A percentile compares a stretch with the other conserved stretches of the same genome.
These are phyloP conservation scores for Parthenolecanium corni DNA, from an alignment of 2,888 invertebrate species.

Conservation along the genomic window DNA sequence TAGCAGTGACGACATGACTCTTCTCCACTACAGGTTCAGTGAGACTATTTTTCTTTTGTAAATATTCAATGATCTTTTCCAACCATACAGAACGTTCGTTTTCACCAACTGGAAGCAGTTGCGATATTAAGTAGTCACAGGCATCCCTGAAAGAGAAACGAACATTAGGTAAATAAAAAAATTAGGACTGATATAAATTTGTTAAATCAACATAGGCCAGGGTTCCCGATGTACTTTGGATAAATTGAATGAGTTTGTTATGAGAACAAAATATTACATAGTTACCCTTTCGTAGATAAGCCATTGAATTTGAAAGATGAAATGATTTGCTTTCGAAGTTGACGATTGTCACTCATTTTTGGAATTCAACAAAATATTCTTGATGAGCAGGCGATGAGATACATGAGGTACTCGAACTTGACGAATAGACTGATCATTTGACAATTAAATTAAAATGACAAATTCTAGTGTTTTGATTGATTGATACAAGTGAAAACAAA, in stretches of 20 bases:
- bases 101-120: slow-evolving; percentile 49
- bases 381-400: no score
- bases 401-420: no score
- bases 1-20: slow-evolving; percentile 59
- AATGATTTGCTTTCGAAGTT: slow-evolving; percentile 33
- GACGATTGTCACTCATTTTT: slow-evolving; percentile 29
- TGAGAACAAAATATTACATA: neutral
- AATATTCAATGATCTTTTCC: slow-evolving; percentile 61
- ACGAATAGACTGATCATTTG: no score
- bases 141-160: slow-evolving; percentile 49
- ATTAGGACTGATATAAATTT: no score
- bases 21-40: slow-evolving; percentile 59
- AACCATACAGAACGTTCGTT: slow-evolving; percentile 56
- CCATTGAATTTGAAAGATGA: slow-evolving; percentile 60
- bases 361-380: no score
- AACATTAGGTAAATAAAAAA: neutral
- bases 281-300: slow-evolving; percentile 52
- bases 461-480: no score
- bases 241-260: neutral
- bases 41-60: slow-evolving; percentile 55
- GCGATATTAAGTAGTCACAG: slow-evolving; percentile 56
- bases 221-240: no score
- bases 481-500: no score
- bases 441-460: no score
- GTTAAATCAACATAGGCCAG: no score